Percentiles rank a stretch among this genome's conserved stretches.
Conservation (phyloP, 2,113 vertebrate species). For the Myrmecobius fasciatus region DNA sequence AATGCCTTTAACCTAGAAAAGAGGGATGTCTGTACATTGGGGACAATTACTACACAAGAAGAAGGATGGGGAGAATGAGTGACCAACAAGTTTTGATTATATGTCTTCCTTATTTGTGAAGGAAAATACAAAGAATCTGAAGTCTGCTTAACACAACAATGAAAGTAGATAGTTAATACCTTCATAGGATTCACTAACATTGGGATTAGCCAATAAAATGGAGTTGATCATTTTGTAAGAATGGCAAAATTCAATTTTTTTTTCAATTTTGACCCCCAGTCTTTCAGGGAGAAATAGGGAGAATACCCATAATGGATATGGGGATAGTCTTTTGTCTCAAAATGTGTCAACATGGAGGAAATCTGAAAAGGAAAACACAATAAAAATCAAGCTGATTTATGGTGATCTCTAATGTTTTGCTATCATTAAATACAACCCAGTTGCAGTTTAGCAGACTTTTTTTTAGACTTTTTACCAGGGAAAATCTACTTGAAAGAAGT, state of each 20-base stretch:
- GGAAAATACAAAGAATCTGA: slow-evolving; percentile 1
- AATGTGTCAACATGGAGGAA: not conserved
- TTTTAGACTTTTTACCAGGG: not conserved
- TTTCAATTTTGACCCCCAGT: not conserved
- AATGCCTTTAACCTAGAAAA: slow-evolving; percentile 15
- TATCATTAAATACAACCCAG: not conserved
- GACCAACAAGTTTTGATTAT: slow-evolving; percentile 12
- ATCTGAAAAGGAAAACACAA: not conserved
- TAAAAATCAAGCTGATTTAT: not conserved
- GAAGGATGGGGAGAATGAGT: not conserved
- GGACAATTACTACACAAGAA: not conserved
- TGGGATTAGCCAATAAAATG: not conserved
- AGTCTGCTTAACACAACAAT: not conserved
- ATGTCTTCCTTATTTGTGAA: not conserved
- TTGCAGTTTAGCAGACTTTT: not conserved
- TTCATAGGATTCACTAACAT: not conserved
- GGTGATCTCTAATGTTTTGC: not conserved
- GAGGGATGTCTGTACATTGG: not conserved
- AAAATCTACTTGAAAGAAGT: not conserved
- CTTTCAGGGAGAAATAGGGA: not conserved
- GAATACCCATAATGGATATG: not conserved
- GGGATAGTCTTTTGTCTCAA: not conserved
- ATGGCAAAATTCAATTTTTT: not conserved
- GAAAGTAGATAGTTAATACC: not conserved
- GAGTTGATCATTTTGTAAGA: not conserved